Evolutionary conservation across 2,888 invertebrate genomes (phyloP), one percentile per base, ranked within the genome.

Genomic region (Callimorpha dominula): DNA sequence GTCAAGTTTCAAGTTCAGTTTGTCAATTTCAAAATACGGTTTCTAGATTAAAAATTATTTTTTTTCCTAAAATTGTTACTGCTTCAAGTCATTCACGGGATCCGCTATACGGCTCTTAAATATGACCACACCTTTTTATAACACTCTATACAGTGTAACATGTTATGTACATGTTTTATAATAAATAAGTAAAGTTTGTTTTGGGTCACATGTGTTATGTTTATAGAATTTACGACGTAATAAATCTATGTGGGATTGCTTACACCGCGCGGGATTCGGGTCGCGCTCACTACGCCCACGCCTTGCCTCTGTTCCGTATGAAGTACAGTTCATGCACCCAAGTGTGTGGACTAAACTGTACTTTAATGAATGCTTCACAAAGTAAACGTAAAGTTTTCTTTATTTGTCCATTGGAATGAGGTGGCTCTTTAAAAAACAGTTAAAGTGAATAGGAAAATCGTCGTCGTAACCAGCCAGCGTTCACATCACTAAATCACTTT

Each of bases 141-240:
- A 54, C 54, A n/a, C n/a, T 6, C 20, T 60, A 11, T 60, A 76
- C 77, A 78, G 65, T 60, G 81, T 68, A 65, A 46, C 43, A 65
- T 43, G 52, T 81, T 20, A 50, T 68, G 20, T 62, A 31, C 20
- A 9, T 46, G 62, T 46, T 62, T 64, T 68, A 76, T 71, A 71
- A 70, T 74, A 81, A 81, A 80, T 83, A 81, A 83, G 78, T 76
- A 79, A 77, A 76, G 78, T 77, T 81, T 81, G 79, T 85, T 86
- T 84, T 76, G 86, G 88, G 87, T 86, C 86, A 81, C 85, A 86
- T 85, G 85, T 86, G 85, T 82, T 76, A 71, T 90, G 88, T 90
- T 90, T 89, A 88, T 82, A 81, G 80, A 82, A 87, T 93, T 94
- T 92, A 93, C 88, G 87, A 86, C 89, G 88, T 86, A 87, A 91